These are phyloP conservation scores for Coregonus suidteri DNA, from an alignment of 2,797 vertebrate genomes.

Conservation along the genomic window DNA sequence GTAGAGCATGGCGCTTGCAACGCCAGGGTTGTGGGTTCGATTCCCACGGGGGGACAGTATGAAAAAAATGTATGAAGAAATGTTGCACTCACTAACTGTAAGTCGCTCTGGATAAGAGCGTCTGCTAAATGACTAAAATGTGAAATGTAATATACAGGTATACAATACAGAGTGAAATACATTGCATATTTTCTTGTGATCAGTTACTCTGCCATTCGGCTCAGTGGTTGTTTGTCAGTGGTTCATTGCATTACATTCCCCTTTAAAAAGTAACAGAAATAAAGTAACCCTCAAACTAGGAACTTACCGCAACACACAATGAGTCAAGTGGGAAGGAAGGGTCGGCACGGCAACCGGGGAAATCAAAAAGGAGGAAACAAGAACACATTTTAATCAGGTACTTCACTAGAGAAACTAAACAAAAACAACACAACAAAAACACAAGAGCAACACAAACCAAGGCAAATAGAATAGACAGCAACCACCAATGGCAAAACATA, in stretches of 20 bases:
- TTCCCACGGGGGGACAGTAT: too few relatives aligned
- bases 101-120: too few relatives aligned
- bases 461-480: conserved; percentile 44
- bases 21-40: too few relatives aligned
- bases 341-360: conserved; percentile 97
- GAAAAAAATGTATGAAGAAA: too few relatives aligned
- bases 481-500: conserved; percentile 61
- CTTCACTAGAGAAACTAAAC: conserved; percentile 75
- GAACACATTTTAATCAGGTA: conserved; percentile 97
- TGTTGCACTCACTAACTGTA: too few relatives aligned
- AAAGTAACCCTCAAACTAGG: conserved; percentile 80
- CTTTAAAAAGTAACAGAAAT: conserved; percentile 59
- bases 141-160: too few relatives aligned
- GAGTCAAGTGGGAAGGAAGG: conserved; percentile 98
- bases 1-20: too few relatives aligned
- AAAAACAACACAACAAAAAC: conserved; percentile 26
- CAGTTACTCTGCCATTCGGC: conserved; percentile 61
- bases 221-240: conserved; percentile 23
- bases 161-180: neutral
- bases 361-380: conserved; percentile 95
- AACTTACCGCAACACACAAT: conserved; percentile 99
- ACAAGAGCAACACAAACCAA: conserved; percentile 65
- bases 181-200: neutral
- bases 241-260: conserved; percentile 4
- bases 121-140: too few relatives aligned